Conservation (phyloP, 2,113 vertebrate species). For the Malaclemys terrapin region DNA sequence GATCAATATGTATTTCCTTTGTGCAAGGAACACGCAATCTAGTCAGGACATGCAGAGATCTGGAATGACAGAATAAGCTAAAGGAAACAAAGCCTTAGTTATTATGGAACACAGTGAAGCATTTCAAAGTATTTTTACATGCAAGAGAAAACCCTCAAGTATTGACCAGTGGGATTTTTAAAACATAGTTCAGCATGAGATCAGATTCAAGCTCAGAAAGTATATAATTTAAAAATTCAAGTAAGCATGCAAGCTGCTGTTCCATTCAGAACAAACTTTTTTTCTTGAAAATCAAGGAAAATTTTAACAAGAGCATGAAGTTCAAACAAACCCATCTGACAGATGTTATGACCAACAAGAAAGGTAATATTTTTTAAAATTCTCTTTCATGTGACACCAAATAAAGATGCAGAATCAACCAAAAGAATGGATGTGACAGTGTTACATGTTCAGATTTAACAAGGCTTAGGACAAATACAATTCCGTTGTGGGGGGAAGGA, state of each 20-base stretch:
- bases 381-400: not conserved
- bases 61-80: not conserved
- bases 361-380: not conserved
- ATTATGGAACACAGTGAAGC: slow-evolving; percentile 3
- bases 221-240: not conserved
- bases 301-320: not conserved
- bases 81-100: not conserved
- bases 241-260: not conserved
- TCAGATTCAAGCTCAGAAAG: slow-evolving; percentile 2
- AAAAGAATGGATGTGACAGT: not conserved
- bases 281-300: not conserved
- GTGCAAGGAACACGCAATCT: not conserved
- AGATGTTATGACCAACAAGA: slow-evolving; percentile 1
- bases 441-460: not conserved
- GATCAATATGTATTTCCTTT: not conserved
- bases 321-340: not conserved
- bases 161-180: slow-evolving; percentile 6
- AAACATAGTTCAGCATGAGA: not conserved
- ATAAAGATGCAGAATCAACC: not conserved
- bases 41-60: not conserved
- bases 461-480: not conserved
- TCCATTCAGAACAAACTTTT: not conserved
- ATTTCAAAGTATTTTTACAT: not conserved
- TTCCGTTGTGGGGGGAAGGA: not conserved
- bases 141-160: slow-evolving; percentile 10